Evolutionary conservation across 2,888 invertebrate genomes (phyloP).

Genomic region (Sarcophaga subvicina): DNA sequence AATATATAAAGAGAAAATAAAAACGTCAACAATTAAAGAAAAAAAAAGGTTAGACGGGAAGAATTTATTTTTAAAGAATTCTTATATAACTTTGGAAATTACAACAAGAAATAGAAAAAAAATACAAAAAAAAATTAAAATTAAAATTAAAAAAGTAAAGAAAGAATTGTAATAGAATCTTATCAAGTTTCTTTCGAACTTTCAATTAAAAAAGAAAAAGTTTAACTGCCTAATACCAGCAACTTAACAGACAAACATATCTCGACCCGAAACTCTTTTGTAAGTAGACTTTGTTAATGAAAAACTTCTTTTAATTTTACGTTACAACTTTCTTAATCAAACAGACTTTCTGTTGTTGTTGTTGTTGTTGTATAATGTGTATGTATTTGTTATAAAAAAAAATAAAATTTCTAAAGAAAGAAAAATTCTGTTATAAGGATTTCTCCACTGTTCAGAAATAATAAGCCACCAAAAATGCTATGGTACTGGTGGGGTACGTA

Average conservation of each 20-base stretch:
- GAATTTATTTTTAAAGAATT: background rate
- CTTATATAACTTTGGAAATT: slow-evolving; percentile 9
- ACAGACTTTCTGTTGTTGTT: no score
- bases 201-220: background rate
- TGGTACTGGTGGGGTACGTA: no score
- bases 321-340: no score
- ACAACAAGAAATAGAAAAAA: background rate
- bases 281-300: no score
- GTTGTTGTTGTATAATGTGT: no score
- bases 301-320: no score
- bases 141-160: background rate
- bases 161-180: background rate
- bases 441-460: no score
- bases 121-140: background rate
- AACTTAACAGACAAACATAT: slow-evolving; percentile 32
- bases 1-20: background rate
- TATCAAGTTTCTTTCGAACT: background rate
- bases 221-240: slow-evolving; percentile 31
- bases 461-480: no score
- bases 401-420: no score
- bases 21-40: slow-evolving; percentile 35
- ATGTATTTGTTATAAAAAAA: no score
- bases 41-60: background rate
- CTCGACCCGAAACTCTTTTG: no score
- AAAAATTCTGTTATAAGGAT: no score